Evolutionary conservation across 2,888 invertebrate species (phyloP).

Genomic region (Strigamia maritima): DNA sequence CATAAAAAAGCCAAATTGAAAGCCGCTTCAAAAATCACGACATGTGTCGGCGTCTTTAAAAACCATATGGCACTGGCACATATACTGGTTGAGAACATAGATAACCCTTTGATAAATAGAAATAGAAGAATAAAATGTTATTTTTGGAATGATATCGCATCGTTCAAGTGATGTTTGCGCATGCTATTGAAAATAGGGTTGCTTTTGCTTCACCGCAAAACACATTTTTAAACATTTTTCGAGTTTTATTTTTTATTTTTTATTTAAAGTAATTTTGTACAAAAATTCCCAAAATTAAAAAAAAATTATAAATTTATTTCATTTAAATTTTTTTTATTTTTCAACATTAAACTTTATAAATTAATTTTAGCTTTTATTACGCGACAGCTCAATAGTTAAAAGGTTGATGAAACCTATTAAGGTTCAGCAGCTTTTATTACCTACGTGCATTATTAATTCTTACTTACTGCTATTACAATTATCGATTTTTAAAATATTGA

Average conservation of each 20-base stretch:
- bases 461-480: not conserved
- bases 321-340: no score
- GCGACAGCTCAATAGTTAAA: no score
- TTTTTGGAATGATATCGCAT: not conserved
- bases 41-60: slow-evolving; percentile 52
- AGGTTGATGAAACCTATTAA: no score
- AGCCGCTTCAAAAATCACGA: slow-evolving; percentile 55
- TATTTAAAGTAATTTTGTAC: no score
- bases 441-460: not conserved
- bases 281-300: no score
- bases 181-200: not conserved
- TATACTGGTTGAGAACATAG: slow-evolving; percentile 54
- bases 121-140: not conserved
- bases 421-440: no score
- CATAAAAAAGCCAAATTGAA: slow-evolving; percentile 55
- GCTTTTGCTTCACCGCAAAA: not conserved
- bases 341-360: no score
- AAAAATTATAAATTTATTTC: no score
- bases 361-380: no score
- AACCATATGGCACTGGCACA: slow-evolving; percentile 54
- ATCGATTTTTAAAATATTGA: not conserved
- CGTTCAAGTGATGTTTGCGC: not conserved
- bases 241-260: no score
- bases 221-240: not conserved
- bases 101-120: slow-evolving; percentile 49